Percentiles rank a stretch among this genome's conserved stretches.
Conservation (phyloP, 92 coral and sea anemone species). For the Heliopora coerulea region DNA sequence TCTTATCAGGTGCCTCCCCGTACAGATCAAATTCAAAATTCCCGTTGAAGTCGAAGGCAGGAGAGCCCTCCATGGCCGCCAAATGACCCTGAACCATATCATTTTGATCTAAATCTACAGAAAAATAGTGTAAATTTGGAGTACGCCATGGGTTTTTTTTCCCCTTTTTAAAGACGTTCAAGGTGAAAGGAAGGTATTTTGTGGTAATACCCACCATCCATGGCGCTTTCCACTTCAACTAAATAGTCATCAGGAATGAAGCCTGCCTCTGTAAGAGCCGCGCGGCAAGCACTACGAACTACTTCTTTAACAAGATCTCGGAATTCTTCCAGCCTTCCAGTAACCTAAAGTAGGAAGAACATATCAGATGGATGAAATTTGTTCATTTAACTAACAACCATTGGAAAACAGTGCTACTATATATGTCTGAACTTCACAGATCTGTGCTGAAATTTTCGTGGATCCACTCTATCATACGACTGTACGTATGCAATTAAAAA, state of each 20-base stretch:
- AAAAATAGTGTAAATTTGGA: background rate
- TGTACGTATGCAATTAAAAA: too few species aligned
- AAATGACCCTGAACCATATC: constrained; percentile 19
- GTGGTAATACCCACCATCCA: constrained; percentile 65
- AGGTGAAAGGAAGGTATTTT: too few species aligned
- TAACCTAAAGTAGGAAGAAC: constrained; percentile 59
- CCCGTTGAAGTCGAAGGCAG: constrained; percentile 85
- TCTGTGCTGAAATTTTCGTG: too few species aligned
- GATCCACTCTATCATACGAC: too few species aligned
- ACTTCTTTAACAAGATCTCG: constrained; percentile 98
- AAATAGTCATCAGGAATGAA: constrained; percentile 99
- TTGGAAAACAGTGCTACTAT: too few species aligned
- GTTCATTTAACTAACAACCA: too few species aligned
- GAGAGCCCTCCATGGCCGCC: constrained; percentile 54
- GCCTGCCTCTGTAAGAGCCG: constrained; percentile 95
- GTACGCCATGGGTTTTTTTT: too few species aligned
- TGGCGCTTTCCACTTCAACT: constrained; percentile 93
- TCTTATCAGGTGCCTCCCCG: constrained; percentile 99
- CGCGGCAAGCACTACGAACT: constrained; percentile 95
- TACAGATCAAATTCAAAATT: constrained; percentile 97
- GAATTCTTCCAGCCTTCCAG: constrained; percentile 95
- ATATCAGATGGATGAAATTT: too few species aligned
- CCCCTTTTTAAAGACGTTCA: too few species aligned
- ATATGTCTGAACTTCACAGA: too few species aligned
- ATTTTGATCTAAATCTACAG: constrained; percentile 1